Conservation (phyloP, 2,888 invertebrate species). For the Odontomyia ornata region DNA sequence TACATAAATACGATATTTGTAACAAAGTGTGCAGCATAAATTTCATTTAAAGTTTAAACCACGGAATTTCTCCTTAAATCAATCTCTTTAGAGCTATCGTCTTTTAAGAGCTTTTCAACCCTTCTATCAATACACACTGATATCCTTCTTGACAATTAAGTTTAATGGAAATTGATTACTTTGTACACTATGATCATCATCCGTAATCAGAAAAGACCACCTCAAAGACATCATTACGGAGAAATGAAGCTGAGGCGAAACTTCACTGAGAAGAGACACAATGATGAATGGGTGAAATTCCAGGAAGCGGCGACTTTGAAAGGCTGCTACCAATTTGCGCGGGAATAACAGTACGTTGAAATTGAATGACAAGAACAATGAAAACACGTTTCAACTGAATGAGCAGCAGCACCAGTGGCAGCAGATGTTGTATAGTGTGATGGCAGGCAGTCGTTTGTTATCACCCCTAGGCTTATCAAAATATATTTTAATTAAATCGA, state of each 20-base stretch:
- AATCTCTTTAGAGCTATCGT: too few relatives aligned
- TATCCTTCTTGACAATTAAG: too few relatives aligned
- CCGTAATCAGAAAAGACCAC: slow-evolving; percentile 7
- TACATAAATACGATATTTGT: too few relatives aligned
- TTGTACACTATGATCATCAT: background rate
- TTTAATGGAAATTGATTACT: background rate
- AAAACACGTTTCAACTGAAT: background rate
- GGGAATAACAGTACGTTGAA: background rate
- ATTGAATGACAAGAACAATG: background rate
- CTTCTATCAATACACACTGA: too few relatives aligned
- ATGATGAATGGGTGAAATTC: background rate
- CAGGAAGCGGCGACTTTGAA: background rate
- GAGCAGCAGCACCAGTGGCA: too few relatives aligned
- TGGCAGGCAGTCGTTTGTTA: background rate
- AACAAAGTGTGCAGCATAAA: too few relatives aligned
- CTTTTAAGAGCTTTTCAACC: too few relatives aligned
- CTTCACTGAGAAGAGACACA: background rate
- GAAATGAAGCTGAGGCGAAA: background rate
- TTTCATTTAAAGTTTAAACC: too few relatives aligned
- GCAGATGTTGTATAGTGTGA: background rate
- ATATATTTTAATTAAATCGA: slow-evolving; percentile 44
- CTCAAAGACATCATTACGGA: background rate
- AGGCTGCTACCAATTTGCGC: background rate
- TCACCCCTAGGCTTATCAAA: slow-evolving; percentile 34
- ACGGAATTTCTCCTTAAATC: too few relatives aligned